Base-by-base conservation (phyloP, 2,888 invertebrate species). In the Caenorhabditis sulstoni region DNA sequence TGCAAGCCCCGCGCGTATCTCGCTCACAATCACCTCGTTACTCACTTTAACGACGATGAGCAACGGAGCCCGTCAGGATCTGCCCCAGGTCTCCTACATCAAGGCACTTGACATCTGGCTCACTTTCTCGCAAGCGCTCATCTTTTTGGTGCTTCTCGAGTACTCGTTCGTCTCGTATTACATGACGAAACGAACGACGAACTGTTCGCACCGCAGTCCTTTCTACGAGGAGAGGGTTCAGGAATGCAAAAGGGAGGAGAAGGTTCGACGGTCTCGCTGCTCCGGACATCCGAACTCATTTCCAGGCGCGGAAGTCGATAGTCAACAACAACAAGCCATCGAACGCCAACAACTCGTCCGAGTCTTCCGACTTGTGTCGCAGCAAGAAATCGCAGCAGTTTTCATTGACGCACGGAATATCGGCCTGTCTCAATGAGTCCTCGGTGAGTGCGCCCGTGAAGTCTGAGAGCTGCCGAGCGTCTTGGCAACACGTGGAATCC, bases 31-130 rank as follows among this genome's bases (percentile, higher is more conserved):
- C 80, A 90, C 90, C 22, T 86, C 87, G 12, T 83, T 90, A 18
- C 87, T 90, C 49, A 90, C 90, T 3, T 68, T 90, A 52, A 90
- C 89, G 4, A 90, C 90, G 11, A 89, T 90, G 88, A 87, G 89
- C 75, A 90, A 90, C 52, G 89, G 90, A 37, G 89, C 88, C 12
- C 50, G 90, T 44, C 89, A 89, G 52, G 90, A 90, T 68, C 73
- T 90, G 59, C 90, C 90, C 5, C 90, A 90, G 80, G 90, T 89
- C 20, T 82, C 86, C 53, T 88, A 88, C 73, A 84, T 88, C 55
- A 88, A 88, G 75, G 90, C 89, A 1, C 79, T 90, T 50, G 90
- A 90, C 77, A 86, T 88, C 58, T 90, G 90, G 90, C 83, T 88
- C 50, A 84, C 88, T 7, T 84, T 88, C 52, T 90, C 89, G n/a